Percentiles rank a stretch among this genome's conserved stretches.
phyloP scores from a whole-genome alignment of 1,140 invertebrate species.

The Lordiphosa mommai region DNA sequence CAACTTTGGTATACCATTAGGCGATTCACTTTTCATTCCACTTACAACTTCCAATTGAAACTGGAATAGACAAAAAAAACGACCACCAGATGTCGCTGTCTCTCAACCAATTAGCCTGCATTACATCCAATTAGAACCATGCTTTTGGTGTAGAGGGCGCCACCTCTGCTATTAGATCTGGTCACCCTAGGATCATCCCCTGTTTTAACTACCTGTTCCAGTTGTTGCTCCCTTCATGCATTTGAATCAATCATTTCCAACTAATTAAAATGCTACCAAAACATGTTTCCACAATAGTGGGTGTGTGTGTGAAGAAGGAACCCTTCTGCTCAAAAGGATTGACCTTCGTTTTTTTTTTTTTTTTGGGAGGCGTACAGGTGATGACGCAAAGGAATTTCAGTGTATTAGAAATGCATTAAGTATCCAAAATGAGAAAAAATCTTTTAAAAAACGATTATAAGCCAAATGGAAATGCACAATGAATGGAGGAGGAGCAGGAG shows the following conservation, averaged over 20 bases:
- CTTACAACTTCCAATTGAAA: neutral
- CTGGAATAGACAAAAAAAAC: no score
- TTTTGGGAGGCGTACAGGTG: slow-evolving; percentile 47
- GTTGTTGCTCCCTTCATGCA: slow-evolving; percentile 39
- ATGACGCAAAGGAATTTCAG: slow-evolving; percentile 61
- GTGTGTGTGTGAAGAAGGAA: slow-evolving; percentile 18
- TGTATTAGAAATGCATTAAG: slow-evolving; percentile 70
- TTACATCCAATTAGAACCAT: slow-evolving; percentile 26
- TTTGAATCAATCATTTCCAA: slow-evolving; percentile 69
- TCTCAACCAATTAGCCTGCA: neutral
- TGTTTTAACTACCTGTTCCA: slow-evolving; percentile 11
- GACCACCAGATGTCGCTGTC: slow-evolving; percentile 44
- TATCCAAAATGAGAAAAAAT: slow-evolving; percentile 15
- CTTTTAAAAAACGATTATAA: slow-evolving; percentile 52
- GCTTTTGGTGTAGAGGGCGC: slow-evolving; percentile 32
- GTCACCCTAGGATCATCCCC: slow-evolving; percentile 38
- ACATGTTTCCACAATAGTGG: slow-evolving; percentile 26
- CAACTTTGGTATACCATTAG: neutral
- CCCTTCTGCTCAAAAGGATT: neutral
- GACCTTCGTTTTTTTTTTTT: slow-evolving; percentile 1
- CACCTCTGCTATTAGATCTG: slow-evolving; percentile 11
- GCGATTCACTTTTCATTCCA: neutral
- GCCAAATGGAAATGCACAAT: slow-evolving; percentile 21
- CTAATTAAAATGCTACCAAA: slow-evolving; percentile 77
- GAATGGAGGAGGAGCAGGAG: slow-evolving; percentile 26